phyloP scores from a whole-genome alignment of 2,797 vertebrate species.

The Salmo trutta region DNA sequence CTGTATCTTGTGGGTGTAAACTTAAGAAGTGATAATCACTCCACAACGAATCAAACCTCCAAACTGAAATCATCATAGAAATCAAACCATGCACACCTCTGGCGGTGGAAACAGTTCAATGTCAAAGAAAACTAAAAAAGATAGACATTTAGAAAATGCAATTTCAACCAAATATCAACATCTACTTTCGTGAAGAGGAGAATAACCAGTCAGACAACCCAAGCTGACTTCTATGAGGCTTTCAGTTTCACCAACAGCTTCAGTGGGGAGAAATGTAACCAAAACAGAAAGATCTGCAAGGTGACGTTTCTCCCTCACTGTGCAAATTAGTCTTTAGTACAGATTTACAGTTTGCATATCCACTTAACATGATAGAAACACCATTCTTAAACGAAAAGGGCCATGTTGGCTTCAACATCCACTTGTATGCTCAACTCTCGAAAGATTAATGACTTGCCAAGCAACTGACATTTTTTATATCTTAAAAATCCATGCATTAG shows the following conservation, averaged over 20 bases:
- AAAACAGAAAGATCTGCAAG: conserved; percentile 11
- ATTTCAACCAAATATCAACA: conserved; percentile 1
- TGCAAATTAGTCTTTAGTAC: conserved; percentile 38
- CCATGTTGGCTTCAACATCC: background rate
- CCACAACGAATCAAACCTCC: conserved; percentile 15
- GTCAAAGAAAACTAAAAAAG: background rate
- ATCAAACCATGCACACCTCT: conserved; percentile 10
- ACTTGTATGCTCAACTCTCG: background rate
- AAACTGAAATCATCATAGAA: conserved; percentile 56
- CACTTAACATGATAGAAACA: conserved; percentile 51
- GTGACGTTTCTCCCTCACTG: conserved; percentile 31
- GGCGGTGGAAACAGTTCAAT: background rate
- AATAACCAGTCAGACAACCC: conserved; percentile 25
- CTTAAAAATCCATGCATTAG: background rate
- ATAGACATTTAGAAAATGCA: background rate
- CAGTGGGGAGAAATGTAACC: conserved; percentile 11
- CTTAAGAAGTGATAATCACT: conserved; percentile 15
- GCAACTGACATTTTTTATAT: background rate
- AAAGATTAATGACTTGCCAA: background rate
- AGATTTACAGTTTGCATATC: conserved; percentile 69
- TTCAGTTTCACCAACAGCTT: conserved; percentile 38
- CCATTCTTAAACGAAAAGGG: background rate
- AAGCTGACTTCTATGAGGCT: conserved; percentile 40
- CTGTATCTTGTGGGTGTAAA: conserved; percentile 31
- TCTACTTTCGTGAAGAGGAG: background rate